Evolutionary conservation across 2,113 vertebrate species (phyloP).

Genomic region (Thomomys bottae): DNA sequence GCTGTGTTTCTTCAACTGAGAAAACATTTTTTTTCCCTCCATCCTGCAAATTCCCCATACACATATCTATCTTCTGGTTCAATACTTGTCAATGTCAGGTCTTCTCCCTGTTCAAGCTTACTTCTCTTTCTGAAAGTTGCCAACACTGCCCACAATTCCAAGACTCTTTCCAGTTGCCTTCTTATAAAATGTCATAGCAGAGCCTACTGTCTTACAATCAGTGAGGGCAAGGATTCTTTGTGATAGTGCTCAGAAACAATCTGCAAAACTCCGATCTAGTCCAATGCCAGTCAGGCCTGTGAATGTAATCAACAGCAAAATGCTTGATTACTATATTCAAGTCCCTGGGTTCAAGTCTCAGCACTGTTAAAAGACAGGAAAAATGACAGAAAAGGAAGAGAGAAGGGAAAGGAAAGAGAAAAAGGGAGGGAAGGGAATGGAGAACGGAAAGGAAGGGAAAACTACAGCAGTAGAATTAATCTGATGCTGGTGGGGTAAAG

Average conservation of each 20-base stretch:
- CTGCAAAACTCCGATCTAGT: neutral
- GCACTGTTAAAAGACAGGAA: no score
- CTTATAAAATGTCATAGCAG: neutral
- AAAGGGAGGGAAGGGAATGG: no score
- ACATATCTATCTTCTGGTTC: neutral
- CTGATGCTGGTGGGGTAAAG: neutral
- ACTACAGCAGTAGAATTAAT: neutral
- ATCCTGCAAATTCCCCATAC: neutral
- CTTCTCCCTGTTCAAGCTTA: neutral
- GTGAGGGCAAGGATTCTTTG: no score
- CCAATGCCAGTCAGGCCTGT: neutral
- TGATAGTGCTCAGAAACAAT: neutral
- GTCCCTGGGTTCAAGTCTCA: neutral
- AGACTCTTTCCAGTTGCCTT: neutral
- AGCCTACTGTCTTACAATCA: neutral
- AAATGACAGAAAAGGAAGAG: no score
- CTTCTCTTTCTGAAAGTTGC: neutral
- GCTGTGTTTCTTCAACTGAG: neutral
- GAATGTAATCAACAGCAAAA: neutral
- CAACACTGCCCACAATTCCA: neutral
- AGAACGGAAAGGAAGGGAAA: neutral
- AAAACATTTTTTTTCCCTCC: neutral
- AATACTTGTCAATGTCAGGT: neutral
- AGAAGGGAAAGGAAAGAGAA: no score
- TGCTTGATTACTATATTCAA: neutral